Evolutionary conservation across 1,140 invertebrate species (phyloP), one percentile per base, ranked within the genome.

Genomic region (Ceratoteleas bidentatus): DNA sequence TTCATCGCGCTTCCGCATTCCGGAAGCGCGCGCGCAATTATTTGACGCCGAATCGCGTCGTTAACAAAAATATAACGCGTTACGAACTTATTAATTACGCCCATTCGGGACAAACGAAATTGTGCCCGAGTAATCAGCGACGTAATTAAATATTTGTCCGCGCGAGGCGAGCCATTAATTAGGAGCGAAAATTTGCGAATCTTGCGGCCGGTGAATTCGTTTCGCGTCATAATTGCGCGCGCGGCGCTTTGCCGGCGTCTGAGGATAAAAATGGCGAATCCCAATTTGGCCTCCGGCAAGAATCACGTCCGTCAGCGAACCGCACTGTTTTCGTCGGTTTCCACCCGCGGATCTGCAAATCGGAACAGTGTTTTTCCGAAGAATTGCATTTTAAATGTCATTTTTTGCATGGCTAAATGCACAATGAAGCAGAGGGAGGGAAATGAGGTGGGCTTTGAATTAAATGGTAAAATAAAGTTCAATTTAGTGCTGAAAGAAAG

Each of bases 1-100:
- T 40, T 75, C 53, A 10, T 58, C 49, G 34, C 54, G 7, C 13
- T 57, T 58, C 45, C 40, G 15, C 24, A n/a, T 34, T 34, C 15
- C 24, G 15, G 16, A 24, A 52, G 24, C 24, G 24, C 49, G 6
- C 5, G 49, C 5, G 45, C 14, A 47, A 47, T 47, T 15, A 47
- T 40, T 13, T 6, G 13, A 6, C 3, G 14, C 13, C 11, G 13
- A 47, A 47, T 6, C 10, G n/a, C 14, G 45, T 47, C 45, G n/a
- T 47, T 47, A 47, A 50, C 14, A 50, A 9, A 50, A 24, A 24
- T 24, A 32, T 24, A 9, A 50, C 14, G 24, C 11, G 24, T 32
- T 50, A 50, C 24, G 14, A 50, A 50, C 49, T 24, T 45, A 45
- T 45, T 45, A 45, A 45, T 45, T 45, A 45, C 13, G 11, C 10